Conservation (phyloP, 2,888 invertebrate genomes). For the Phyllotreta cruciferae region DNA sequence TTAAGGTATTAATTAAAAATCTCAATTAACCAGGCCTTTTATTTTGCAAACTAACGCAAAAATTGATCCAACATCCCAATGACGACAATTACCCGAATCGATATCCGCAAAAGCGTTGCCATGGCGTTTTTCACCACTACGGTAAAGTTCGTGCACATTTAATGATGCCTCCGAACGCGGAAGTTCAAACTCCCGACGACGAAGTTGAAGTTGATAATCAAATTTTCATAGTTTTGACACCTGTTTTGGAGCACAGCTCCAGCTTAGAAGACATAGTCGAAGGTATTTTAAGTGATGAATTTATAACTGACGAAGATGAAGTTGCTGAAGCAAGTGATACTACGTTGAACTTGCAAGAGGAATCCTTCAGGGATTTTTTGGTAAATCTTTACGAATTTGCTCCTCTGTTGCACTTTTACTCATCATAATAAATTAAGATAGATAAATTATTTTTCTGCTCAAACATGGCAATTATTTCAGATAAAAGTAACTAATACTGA, state of each 20-base stretch:
- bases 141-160: neutral
- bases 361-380: constrained; percentile 48
- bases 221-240: constrained; percentile 34
- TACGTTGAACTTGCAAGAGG: constrained; percentile 41
- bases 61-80: no score
- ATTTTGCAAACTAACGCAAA: no score
- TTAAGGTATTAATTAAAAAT: constrained; percentile 1
- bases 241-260: constrained; percentile 33
- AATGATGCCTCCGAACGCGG: constrained; percentile 46
- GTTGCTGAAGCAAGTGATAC: constrained; percentile 21
- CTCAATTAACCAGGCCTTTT: constrained; percentile 14
- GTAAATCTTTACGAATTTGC: constrained; percentile 36
- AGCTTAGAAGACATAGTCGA: constrained; percentile 13
- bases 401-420: neutral
- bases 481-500: constrained; percentile 60
- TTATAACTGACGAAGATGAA: constrained; percentile 16
- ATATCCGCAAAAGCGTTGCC: neutral
- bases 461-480: constrained; percentile 46
- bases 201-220: constrained; percentile 21
- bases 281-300: constrained; percentile 24
- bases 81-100: no score
- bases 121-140: neutral
- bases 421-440: neutral
- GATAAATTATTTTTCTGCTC: constrained; percentile 8
- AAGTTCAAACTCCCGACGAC: constrained; percentile 31